Base-by-base conservation (phyloP, 2,888 invertebrate genomes). In the Eristalis arbustorum region DNA sequence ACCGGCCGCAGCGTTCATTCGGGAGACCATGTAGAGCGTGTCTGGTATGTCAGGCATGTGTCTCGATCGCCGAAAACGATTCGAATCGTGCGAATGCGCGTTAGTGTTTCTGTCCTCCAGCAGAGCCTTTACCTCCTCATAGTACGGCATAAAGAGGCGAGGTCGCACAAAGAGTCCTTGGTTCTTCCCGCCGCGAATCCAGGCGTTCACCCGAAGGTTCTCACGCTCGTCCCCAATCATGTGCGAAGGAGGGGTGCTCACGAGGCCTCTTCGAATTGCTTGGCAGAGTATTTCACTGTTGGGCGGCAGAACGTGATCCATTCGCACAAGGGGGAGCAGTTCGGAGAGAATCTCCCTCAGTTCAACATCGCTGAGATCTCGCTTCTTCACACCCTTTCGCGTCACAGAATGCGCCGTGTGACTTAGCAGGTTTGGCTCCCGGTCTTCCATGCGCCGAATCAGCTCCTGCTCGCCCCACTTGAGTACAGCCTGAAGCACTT, bases 361-460 rank as follows among this genome's bases (percentile, higher is more conserved):
- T 91, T 98, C 98, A 68, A 96, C 96, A 91, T 98, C 98, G 90
- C 96, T 97, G 85, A 96, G 93, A 91, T 98, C 97, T 80, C 96
- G 94, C 91, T 95, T 96, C 92, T 96, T 96, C 2, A 96, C 95
- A 5, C 92, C 98, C 91, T 98, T 97, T 61, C 97, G 95, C 14
- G 97, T 95, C 83, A 97, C 97, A 49, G 97, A 97, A 93, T 98
- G 98, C n/a, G 98, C 97, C 10, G 98, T 98, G 92, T 98, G 97
- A 92, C 96, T 97, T 88, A 98, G 94, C 73, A 98, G 93, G 93
- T 98, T 98, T 31, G 98, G 98, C 91, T 98, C 98, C 91, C 97
- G 94, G 92, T 97, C 97, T 92, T 97, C 97, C 95, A 97, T 96
- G 81, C 96, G 94, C 88, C 95, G 95, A 90, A 95, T 96, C 88